Base-by-base conservation (phyloP, 2,113 vertebrate genomes). In the Conger conger region DNA sequence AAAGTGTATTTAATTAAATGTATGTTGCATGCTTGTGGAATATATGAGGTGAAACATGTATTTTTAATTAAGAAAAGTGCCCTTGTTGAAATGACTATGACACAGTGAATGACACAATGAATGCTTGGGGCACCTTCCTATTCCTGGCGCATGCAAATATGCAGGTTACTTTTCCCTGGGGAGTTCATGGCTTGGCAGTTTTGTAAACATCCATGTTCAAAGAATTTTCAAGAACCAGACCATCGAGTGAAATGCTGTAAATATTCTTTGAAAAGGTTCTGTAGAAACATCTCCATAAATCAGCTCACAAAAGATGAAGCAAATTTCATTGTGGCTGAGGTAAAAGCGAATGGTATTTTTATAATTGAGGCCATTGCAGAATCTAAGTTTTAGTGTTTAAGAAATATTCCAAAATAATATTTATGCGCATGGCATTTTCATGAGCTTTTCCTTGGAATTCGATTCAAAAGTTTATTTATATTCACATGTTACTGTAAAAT, bases 21-120 rank as follows among this genome's bases (percentile, higher is more conserved):
- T 92, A 91, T 90, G 90, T 87, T 87, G 88, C 90, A 86, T 53
- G 88, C 90, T 90, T 88, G 85, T 83, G 90, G 89, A 90, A 92
- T 92, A 85, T 87, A 89, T 90, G 90, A 86, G 81, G 5, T 81
- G 87, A 90, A 93, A 94, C 93, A 88, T 89, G 91, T 91, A 89
- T 94, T 90, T 92, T 93, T 94, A 93, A 95, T 95, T 94, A 94
- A 94, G 93, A 89, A 91, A 88, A 53, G 30, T 92, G 91, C 90
- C 93, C 93, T 94, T 89, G 88, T 91, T 86, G 91, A 90, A 94
- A 93, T 91, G 88, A 91, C 88, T 89, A 87, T 93, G 93, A 94
- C 93, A 92, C 92, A 73, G 68, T 73, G 68, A 73, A 73, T 73
- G 60, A 68, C 60, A 68, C 60, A 76, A 91, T 91, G 88, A 93